Evolutionary conservation across 2,797 vertebrate genomes (phyloP).

Genomic region (Hyperoplus lanceolatus): DNA sequence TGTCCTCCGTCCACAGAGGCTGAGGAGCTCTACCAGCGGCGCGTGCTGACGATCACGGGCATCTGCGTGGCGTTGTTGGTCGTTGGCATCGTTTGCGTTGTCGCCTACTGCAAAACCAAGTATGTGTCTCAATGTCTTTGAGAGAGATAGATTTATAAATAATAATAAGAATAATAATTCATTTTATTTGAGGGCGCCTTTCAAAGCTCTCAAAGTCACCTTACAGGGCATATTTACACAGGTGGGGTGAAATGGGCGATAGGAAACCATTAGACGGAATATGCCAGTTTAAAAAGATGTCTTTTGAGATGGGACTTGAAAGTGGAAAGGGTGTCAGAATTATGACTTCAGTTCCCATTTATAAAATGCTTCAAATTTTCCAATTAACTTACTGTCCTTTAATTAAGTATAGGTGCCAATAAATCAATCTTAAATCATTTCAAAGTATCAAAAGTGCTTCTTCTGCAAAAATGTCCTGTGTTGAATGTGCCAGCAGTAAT

Average conservation of each 20-base stretch:
- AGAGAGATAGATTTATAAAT: constrained; percentile 15
- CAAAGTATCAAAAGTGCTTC: neutral
- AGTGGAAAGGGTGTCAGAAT: too few relatives aligned
- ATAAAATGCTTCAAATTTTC: constrained; percentile 28
- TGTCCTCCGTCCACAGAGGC: constrained; percentile 87
- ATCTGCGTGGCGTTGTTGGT: constrained; percentile 97
- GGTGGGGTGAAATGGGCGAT: too few relatives aligned
- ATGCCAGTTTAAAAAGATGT: too few relatives aligned
- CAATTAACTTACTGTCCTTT: constrained; percentile 6
- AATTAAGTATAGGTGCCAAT: neutral
- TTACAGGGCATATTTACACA: too few relatives aligned
- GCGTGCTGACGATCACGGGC: constrained; percentile 97
- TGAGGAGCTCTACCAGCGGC: constrained; percentile 96
- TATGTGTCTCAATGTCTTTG: constrained; percentile 78
- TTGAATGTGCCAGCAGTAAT: neutral
- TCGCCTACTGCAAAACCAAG: constrained; percentile 99
- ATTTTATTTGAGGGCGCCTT: too few relatives aligned
- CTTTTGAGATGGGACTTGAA: too few relatives aligned
- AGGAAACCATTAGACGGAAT: too few relatives aligned
- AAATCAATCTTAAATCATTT: neutral
- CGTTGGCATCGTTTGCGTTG: constrained; percentile 97
- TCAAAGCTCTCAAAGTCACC: too few relatives aligned
- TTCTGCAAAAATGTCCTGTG: neutral
- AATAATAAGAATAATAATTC: too few relatives aligned
- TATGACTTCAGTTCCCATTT: neutral